Conservation (phyloP, 2,797 vertebrate species). For the Cyclopterus lumpus region DNA sequence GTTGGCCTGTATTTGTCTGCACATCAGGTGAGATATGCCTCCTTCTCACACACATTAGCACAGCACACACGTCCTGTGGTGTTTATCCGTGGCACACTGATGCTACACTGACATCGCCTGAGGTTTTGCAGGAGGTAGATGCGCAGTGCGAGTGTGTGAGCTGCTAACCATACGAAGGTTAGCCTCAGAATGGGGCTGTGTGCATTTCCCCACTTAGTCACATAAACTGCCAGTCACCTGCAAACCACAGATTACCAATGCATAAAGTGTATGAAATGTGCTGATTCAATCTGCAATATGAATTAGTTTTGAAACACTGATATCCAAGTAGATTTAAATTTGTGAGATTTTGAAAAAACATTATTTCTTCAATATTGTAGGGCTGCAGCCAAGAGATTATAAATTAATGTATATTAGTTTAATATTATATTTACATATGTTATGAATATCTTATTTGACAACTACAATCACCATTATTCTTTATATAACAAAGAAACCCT, state of each 20-base stretch:
- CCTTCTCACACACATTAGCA: constrained; percentile 53
- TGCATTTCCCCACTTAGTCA: constrained; percentile 63
- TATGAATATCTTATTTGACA: background rate
- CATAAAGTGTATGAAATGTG: constrained; percentile 1
- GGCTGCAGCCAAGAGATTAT: background rate
- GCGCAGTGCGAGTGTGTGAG: constrained; percentile 30
- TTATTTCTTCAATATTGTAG: background rate
- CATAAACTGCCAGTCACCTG: constrained; percentile 72
- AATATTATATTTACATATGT: too few relatives aligned
- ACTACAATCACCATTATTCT: background rate
- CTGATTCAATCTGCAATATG: background rate
- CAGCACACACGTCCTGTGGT: constrained; percentile 81
- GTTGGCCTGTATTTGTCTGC: constrained; percentile 38
- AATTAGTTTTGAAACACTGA: constrained; percentile 5
- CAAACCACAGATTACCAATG: constrained; percentile 55
- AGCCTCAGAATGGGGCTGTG: constrained; percentile 58
- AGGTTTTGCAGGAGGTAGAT: constrained; percentile 68
- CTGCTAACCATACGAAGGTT: constrained; percentile 76
- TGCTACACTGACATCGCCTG: constrained; percentile 65
- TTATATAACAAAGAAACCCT: constrained; percentile 9
- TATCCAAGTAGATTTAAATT: background rate
- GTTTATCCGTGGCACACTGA: constrained; percentile 62
- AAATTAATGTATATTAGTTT: background rate
- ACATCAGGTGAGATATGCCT: constrained; percentile 68
- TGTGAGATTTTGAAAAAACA: background rate